These are phyloP conservation scores for Mesocentrotus franciscanus DNA, from an alignment of 53 echinoderm and acorn worm species.

Conservation along the genomic window DNA sequence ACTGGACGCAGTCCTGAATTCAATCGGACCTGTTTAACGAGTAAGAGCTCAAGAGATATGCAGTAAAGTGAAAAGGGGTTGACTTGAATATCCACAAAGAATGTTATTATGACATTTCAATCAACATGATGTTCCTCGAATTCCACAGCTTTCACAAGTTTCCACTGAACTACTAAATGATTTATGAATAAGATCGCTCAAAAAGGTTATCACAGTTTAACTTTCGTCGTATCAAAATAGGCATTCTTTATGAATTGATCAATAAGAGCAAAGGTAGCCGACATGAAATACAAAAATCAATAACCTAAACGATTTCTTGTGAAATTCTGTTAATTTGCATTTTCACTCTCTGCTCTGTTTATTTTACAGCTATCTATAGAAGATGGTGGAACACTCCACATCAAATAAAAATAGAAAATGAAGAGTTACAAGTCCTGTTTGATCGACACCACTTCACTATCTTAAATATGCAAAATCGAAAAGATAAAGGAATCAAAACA, in stretches of 20 bases:
- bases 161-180: background rate
- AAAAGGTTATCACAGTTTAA: conserved; percentile 13
- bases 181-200: background rate
- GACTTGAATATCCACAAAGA: background rate
- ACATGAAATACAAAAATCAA: background rate
- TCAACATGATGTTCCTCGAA: background rate
- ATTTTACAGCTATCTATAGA: background rate
- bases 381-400: conserved; percentile 18
- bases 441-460: too few species aligned
- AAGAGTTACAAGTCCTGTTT: too few species aligned
- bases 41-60: conserved; percentile 38
- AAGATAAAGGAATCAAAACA: too few species aligned
- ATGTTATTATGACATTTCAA: conserved; percentile 10
- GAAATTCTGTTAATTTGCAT: background rate
- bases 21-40: conserved; percentile 31
- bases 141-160: background rate
- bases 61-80: background rate
- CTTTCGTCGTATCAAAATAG: background rate
- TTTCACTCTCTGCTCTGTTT: background rate
- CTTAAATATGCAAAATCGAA: too few species aligned
- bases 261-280: background rate
- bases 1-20: conserved; percentile 22
- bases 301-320: background rate
- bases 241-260: background rate
- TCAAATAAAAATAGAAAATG: background rate